phyloP scores from a whole-genome alignment of 2,113 vertebrate species.

The Gobio gobio region DNA sequence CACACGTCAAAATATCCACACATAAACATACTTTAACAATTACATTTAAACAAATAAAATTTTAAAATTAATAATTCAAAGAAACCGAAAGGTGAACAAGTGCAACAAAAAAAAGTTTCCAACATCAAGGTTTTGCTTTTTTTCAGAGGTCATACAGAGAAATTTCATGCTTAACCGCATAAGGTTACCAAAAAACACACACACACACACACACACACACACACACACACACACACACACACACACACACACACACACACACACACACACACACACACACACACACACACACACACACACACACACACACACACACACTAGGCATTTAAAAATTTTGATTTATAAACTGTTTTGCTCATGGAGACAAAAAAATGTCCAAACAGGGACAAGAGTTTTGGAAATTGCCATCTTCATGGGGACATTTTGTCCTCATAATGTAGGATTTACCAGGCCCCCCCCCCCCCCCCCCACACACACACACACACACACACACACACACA shows the following conservation, averaged over 20 bases:
- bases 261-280: constrained; percentile 16
- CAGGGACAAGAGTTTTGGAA: no score
- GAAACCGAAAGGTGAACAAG: not conserved
- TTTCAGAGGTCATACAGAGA: not conserved
- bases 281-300: not conserved
- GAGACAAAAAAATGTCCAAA: no score
- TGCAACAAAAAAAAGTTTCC: not conserved
- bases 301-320: constrained; percentile 2
- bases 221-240: not conserved
- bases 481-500: no score
- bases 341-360: no score
- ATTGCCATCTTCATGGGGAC: no score
- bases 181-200: not conserved
- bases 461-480: no score
- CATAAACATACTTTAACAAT: not conserved
- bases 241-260: not conserved
- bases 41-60: not conserved
- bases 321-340: no score
- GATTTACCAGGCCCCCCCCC: no score
- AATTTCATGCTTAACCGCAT: not conserved
- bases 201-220: not conserved
- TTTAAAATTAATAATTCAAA: not conserved
- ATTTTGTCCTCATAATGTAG: no score
- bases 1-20: not conserved
- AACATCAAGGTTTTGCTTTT: not conserved